A percentile compares a stretch with the other conserved stretches of the same genome.
phyloP scores from a whole-genome alignment of 30 jellyfish, hydroid and myxozoan genomes.

The Turritopsis dohrnii region DNA sequence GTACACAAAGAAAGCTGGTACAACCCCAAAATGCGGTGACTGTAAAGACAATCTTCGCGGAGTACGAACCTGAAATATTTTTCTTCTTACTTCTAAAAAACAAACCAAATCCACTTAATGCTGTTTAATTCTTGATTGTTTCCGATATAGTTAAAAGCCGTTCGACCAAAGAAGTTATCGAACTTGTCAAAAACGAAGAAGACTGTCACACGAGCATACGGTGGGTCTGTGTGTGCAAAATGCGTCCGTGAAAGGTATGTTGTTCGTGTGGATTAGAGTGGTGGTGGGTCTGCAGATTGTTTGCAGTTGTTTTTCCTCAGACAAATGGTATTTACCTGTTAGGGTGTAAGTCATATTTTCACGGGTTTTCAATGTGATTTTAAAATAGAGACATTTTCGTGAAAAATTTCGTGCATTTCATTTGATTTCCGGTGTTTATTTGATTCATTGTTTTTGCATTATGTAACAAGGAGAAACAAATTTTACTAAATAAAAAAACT shows the following conservation, averaged over 20 bases:
- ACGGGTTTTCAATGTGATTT: too few relatives aligned
- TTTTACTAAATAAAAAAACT: too few relatives aligned
- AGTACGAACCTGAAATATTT: slow-evolving; percentile 41
- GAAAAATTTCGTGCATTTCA: too few relatives aligned
- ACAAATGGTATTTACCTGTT: too few relatives aligned
- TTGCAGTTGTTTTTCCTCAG: too few relatives aligned
- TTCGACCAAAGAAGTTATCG: slow-evolving; percentile 69
- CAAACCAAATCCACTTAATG: not conserved
- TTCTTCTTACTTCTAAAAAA: not conserved
- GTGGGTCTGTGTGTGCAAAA: slow-evolving; percentile 89
- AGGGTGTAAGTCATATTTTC: too few relatives aligned
- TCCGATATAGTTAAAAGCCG: slow-evolving; percentile 51
- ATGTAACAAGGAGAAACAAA: too few relatives aligned
- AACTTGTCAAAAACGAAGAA: slow-evolving; percentile 78
- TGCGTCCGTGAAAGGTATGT: slow-evolving; percentile 88
- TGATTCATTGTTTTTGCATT: too few relatives aligned
- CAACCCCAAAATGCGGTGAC: slow-evolving; percentile 93
- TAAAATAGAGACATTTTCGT: too few relatives aligned
- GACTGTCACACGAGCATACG: slow-evolving; percentile 92
- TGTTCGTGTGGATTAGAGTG: not conserved
- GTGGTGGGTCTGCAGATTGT: too few relatives aligned
- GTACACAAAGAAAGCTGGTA: slow-evolving; percentile 74
- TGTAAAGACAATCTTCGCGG: slow-evolving; percentile 81
- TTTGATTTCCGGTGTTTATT: too few relatives aligned
- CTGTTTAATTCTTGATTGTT: not conserved